Base-by-base conservation (phyloP, 2,113 vertebrate genomes). In the Pandion haliaetus region DNA sequence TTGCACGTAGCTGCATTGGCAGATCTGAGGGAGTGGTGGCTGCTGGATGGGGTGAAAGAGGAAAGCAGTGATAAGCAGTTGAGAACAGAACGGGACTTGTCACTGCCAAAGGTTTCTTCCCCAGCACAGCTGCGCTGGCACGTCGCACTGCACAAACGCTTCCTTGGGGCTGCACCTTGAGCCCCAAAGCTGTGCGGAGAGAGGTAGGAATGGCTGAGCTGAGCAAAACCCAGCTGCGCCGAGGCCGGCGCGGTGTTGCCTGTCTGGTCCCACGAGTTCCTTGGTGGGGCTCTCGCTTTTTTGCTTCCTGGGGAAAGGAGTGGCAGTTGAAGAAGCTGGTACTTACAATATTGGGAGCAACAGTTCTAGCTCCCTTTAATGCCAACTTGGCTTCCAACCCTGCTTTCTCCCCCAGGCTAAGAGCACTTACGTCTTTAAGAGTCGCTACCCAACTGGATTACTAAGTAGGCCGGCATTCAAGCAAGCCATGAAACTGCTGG, bases 61-160 rank as follows among this genome's bases (percentile, higher is more conserved):
- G 42, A 49, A 17, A 52, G 76, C 61, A 23, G 55, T 13, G 36
- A 50, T 38, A 29, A 45, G 76, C 26, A 21, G 45, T 84, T 34
- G 40, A 20, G 87, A 61, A 3, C 32, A 61, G 93, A 34, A 31
- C 1, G 4, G 88, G 63, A 36, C 29, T n/a, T 38, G 14, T 50
- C 71, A 5, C 54, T 67, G 65, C 69, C 47, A 8, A 1, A 10
- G 47, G 38, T 16, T 58, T 67, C 57, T 29, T 61, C 47, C n/a
- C 13, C 8, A 9, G 1, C 61, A 10, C 32, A 28, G 52, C 52
- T 23, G 59, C 1, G 9, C 32, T 29, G 49, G 74, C 15, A 5
- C 4, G 0, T 6, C 6, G 19, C 24, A 2, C 19, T 4, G 23
- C 2, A 7, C 42, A 15, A 10, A 17, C 19, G 4, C 55, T 17